Conservation (phyloP, 2,113 vertebrate genomes). For the Chinchilla lanigera region DNA sequence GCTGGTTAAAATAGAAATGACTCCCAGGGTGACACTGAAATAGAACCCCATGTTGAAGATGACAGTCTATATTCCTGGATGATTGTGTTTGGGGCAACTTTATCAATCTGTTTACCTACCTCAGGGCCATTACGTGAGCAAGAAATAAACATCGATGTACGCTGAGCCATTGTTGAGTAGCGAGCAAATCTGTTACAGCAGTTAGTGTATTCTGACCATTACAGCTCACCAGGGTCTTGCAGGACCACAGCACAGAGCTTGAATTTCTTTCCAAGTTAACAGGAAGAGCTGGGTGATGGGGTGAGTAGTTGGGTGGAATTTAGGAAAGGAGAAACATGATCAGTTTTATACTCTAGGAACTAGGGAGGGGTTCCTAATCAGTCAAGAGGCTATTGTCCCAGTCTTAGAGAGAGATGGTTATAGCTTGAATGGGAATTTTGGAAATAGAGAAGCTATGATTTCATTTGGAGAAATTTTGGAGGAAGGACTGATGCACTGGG, state of each 20-base stretch:
- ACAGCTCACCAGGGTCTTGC: neutral
- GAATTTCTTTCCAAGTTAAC: neutral
- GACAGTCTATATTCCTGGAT: neutral
- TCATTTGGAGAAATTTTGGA: neutral
- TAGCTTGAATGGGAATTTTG: neutral
- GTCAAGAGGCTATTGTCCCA: neutral
- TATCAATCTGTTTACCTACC: neutral
- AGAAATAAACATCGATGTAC: neutral
- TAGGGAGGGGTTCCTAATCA: neutral
- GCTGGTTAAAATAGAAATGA: neutral
- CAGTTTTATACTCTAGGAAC: neutral
- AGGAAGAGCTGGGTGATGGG: neutral
- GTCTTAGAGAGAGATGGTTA: neutral
- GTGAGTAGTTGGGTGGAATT: neutral
- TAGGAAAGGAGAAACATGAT: neutral
- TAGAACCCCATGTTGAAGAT: neutral
- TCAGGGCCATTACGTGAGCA: neutral
- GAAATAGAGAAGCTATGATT: neutral
- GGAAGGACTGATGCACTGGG: neutral
- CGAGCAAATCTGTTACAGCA: neutral
- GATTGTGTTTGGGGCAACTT: neutral
- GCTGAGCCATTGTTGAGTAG: neutral
- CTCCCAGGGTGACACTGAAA: neutral
- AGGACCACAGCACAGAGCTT: neutral
- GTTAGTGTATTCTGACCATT: neutral